Evolutionary conservation across 2,113 vertebrate genomes (phyloP).

Genomic region (Dascyllus trimaculatus): DNA sequence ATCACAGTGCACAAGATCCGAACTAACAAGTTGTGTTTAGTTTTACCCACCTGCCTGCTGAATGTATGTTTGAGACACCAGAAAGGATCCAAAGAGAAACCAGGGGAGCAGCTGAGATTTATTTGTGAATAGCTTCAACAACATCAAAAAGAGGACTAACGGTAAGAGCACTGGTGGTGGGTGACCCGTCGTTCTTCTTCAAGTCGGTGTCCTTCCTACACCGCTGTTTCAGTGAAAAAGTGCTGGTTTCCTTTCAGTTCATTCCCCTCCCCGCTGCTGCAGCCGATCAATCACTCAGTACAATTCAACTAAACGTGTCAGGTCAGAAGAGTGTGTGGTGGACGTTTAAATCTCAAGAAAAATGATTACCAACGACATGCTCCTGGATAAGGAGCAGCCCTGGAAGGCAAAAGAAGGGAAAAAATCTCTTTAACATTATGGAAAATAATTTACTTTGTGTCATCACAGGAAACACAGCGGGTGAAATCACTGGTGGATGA

Average conservation of each 20-base stretch:
- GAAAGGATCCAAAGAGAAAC: not conserved
- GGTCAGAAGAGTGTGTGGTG: not conserved
- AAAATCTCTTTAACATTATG: constrained; percentile 17
- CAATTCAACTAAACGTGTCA: not conserved
- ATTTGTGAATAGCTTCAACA: constrained; percentile 65
- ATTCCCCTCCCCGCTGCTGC: not conserved
- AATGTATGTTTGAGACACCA: not conserved
- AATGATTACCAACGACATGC: not conserved
- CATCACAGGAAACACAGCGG: constrained; percentile 15
- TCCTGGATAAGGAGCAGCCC: constrained; percentile 4
- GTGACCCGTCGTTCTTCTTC: not conserved
- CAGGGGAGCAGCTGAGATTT: constrained; percentile 70
- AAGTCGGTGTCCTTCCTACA: not conserved
- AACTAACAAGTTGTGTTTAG: not conserved
- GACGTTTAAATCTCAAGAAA: constrained; percentile 4
- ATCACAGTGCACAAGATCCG: too few species aligned
- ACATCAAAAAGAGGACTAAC: constrained; percentile 62
- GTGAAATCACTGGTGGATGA: constrained; percentile 16
- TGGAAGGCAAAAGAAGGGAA: constrained; percentile 17
- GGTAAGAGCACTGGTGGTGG: constrained; percentile 78
- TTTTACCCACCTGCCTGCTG: not conserved
- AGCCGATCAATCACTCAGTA: not conserved
- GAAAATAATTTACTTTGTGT: constrained; percentile 24
- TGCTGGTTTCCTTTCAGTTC: constrained; percentile 6
- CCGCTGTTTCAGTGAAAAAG: constrained; percentile 22